Conservation (phyloP, 2,888 invertebrate species). For the Hyalella azteca region DNA sequence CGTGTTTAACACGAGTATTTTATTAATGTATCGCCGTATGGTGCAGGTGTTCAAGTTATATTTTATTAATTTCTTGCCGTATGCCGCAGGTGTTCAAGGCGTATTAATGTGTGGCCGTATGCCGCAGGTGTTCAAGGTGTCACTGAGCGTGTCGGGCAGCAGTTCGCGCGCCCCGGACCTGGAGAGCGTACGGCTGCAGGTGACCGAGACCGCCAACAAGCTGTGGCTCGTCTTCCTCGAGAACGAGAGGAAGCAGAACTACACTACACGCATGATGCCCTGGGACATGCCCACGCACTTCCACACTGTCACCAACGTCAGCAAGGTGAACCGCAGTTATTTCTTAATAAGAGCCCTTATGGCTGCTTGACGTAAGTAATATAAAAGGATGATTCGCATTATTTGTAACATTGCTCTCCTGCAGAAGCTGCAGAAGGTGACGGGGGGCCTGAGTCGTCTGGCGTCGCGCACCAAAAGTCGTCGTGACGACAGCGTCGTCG, state of each 20-base stretch:
- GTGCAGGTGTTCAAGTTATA: no score
- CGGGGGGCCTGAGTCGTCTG: constrained; percentile 87
- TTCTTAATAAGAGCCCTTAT: constrained; percentile 11
- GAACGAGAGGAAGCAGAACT: constrained; percentile 81
- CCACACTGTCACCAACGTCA: constrained; percentile 72
- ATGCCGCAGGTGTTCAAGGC: constrained; percentile 1
- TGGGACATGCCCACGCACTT: constrained; percentile 96
- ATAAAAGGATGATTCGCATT: no score
- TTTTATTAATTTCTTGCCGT: no score
- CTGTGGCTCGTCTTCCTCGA: constrained; percentile 92
- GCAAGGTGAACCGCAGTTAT: constrained; percentile 17
- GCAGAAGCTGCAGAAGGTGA: constrained; percentile 89
- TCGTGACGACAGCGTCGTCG: constrained; percentile 55
- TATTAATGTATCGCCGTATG: no score
- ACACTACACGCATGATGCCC: constrained; percentile 68
- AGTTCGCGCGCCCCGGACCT: constrained; percentile 76
- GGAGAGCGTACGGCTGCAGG: constrained; percentile 77
- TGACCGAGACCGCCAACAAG: constrained; percentile 83
- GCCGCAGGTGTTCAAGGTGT: constrained; percentile 65
- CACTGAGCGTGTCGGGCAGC: constrained; percentile 63
- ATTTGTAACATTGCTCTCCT: no score
- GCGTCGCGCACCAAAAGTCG: constrained; percentile 65
- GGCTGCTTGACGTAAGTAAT: no score
- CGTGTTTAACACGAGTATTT: no score
- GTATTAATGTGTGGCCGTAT: neutral